Percentiles rank a stretch among this genome's conserved stretches.
Evolutionary conservation across 2,797 vertebrate species (phyloP).

Genomic region (Lithobates sylvaticus): DNA sequence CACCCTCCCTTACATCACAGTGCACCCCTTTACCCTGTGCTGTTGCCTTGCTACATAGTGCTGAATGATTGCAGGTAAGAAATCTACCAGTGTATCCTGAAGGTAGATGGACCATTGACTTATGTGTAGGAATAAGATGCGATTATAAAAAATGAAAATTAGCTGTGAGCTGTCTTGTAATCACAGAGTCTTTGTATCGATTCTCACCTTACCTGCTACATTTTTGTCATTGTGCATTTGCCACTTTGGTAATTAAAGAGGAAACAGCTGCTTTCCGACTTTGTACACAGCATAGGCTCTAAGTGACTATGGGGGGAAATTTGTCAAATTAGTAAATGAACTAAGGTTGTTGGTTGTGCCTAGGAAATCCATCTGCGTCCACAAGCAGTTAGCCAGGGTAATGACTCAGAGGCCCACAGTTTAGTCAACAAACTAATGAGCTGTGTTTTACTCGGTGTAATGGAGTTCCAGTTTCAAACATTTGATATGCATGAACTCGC

Average conservation of each 20-base stretch:
- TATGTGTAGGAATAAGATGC: neutral
- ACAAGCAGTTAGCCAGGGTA: conserved; percentile 57
- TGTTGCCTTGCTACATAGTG: neutral
- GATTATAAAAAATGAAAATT: neutral
- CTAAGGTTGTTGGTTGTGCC: conserved; percentile 20
- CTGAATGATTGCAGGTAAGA: neutral
- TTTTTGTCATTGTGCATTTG: conserved; percentile 21
- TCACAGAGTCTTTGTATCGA: neutral
- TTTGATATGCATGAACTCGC: conserved; percentile 56
- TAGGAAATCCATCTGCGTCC: conserved; percentile 46
- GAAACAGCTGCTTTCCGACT: conserved; percentile 31
- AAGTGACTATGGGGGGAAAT: conserved; percentile 45
- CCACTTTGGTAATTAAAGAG: conserved; percentile 26
- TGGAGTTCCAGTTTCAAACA: conserved; percentile 50
- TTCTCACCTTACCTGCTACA: neutral
- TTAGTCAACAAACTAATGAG: conserved; percentile 62
- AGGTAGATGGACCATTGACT: neutral
- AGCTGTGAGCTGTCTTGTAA: neutral
- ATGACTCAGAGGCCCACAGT: conserved; percentile 49
- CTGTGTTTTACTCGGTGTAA: conserved; percentile 54
- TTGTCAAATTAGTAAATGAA: conserved; percentile 58
- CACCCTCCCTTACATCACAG: too few relatives aligned
- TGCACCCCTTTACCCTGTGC: too few relatives aligned
- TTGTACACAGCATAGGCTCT: neutral
- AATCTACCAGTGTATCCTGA: neutral